Base-by-base conservation (phyloP, 2,888 invertebrate species). In the Sinentomon sp. region DNA sequence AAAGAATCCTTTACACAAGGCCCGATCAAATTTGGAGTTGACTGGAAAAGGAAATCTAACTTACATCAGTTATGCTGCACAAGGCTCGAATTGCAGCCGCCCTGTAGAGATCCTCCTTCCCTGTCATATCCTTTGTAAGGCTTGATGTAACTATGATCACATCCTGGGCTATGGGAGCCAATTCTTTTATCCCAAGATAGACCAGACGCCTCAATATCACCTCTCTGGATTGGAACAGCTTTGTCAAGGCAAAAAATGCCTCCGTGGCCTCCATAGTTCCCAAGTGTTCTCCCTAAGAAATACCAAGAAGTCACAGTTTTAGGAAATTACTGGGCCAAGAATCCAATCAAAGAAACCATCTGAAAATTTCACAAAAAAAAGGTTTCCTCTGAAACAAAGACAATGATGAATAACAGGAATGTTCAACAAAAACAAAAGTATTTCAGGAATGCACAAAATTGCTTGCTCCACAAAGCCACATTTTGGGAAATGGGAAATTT, bases 141-240 rank as follows among this genome's bases (percentile, higher is more conserved):
- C 85, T 85, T 35, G 76, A 82, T 2, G 97, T 99, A 1, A 99
- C 97, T 46, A 99, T 99, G 43, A 99, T 99, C 4, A 97, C 94
- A 66, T 99, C 94, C 50, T 97, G 89, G 2, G 97, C 89, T 34
- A 87, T 62, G 2, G 68, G 68, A 46, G 89, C 82, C 44, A 99
- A 57, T 50, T 97, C 94, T 51, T 97, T 83, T 32, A 83, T 82
- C 22, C 87, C 89, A 34, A 97, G 58, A 50, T 97, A 99, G 4
- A 99, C 87, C 66, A 99, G 70, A 6, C 97, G 64, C 23, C 97
- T 64, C 17, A 99, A 57, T 43, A 85, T 77, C 1, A 78, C 77
- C 63, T 99, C 97, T 46, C 80, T 78, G 0, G 83, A 87, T 55
- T 99, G 97, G 53, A 97, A 99, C 28, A 99, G 60, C 55, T 97